Base-by-base conservation (phyloP, 2,113 vertebrate species). In the Megaceryle torquata region DNA sequence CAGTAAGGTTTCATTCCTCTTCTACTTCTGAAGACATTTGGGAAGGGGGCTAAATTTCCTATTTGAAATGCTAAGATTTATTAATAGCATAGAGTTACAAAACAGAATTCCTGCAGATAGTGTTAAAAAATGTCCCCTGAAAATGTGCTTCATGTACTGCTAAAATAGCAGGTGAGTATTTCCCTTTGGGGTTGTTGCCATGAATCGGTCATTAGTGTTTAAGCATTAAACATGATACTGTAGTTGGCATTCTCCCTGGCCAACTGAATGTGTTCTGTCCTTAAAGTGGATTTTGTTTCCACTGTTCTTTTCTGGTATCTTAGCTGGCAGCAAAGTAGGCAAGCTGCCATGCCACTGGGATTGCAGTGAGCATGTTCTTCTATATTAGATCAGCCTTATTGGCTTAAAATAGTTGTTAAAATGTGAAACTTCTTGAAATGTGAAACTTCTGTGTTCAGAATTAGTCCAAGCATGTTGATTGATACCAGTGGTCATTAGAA, bases 361-460 rank as follows among this genome's bases (percentile, higher is more conserved):
- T 75, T 80, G 67, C 77, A 59, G 56, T 15, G 48, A 80, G 69
- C 94, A 39, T 96, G 93, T 76, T 93, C 90, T 37, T 76, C 28
- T 92, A 76, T 93, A 93, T 96, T 96, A 95, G 88, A 94, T 95
- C 93, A 97, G 81, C 68, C 75, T 87, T 93, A 86, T 19, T 95
- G 93, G 95, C 87, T 95, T 94, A 96, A 95, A 96, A 96, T 97
- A 97, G 95, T 95, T 96, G 96, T 90, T 96, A 82, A 86, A 97
- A 94, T 97, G 92, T 96, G 95, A 97, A 96, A 71, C 95, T 92
- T 68, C 50, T 91, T 90, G 94, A 97, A 96, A 97, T 95, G 75
- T 96, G 95, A 96, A 96, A 90, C 92, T 89, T 96, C 26, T 97
- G 50, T 94, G 93, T 95, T 96, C 91, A 94, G 92, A 97, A 96